A percentile compares a stretch with the other conserved stretches of the same genome.
These are phyloP conservation scores for Pocillopora verrucosa DNA, from an alignment of 64 coral and sea anemone species.

Conservation along the genomic window DNA sequence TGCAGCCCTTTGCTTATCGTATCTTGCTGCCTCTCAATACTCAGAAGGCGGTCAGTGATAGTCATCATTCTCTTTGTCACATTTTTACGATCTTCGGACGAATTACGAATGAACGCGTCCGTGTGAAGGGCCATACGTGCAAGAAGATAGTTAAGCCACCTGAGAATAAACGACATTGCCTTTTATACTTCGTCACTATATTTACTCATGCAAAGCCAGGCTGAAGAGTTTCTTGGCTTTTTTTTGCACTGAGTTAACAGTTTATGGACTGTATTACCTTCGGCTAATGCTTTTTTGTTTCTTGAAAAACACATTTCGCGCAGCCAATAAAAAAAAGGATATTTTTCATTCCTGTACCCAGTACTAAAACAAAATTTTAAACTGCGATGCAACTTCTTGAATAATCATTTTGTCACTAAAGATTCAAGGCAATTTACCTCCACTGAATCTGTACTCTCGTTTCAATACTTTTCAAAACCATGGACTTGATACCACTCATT, in stretches of 20 bases:
- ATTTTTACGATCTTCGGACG: background rate
- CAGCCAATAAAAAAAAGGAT: too few species aligned
- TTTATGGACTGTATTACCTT: too few species aligned
- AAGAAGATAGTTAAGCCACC: background rate
- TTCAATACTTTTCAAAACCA: slow-evolving; percentile 12
- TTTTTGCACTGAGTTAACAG: too few species aligned
- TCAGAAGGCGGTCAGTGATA: background rate
- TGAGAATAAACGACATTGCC: background rate
- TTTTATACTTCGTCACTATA: too few species aligned
- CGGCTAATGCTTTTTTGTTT: too few species aligned
- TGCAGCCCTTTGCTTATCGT: background rate
- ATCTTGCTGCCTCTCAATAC: background rate
- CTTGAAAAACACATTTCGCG: too few species aligned
- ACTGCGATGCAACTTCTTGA: too few species aligned
- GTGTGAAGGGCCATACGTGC: background rate
- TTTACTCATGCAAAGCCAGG: too few species aligned
- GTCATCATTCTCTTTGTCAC: background rate
- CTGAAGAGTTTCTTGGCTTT: too few species aligned
- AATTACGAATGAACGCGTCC: background rate
- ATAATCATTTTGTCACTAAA: too few species aligned
- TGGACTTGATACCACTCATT: background rate
- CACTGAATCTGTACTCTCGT: background rate
- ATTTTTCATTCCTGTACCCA: too few species aligned
- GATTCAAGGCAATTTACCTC: background rate
- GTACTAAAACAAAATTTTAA: too few species aligned